A percentile compares a stretch with the other conserved stretches of the same genome.
These are phyloP conservation scores for Tenthredo mesomela DNA, from an alignment of 2,888 invertebrate genomes.

Conservation along the genomic window DNA sequence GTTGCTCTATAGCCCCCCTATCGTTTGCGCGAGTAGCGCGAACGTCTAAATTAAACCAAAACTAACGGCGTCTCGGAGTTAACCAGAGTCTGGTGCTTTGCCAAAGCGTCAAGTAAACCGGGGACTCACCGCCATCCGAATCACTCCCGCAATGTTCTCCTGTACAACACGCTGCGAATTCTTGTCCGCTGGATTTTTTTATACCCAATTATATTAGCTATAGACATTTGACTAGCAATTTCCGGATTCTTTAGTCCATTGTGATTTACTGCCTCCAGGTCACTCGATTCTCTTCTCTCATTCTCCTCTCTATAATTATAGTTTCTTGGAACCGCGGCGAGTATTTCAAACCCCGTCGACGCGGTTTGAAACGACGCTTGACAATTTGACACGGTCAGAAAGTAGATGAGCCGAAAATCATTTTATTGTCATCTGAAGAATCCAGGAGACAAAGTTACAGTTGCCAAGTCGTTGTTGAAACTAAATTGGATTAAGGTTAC, in stretches of 20 bases:
- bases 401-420: slow-evolving; percentile 16
- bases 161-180: slow-evolving; percentile 63
- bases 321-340: slow-evolving; percentile 40
- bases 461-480: slow-evolving; percentile 23
- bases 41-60: slow-evolving; percentile 72
- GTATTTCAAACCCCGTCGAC: not conserved
- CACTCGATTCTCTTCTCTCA: slow-evolving; percentile 37
- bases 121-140: slow-evolving; percentile 69
- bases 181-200: slow-evolving; percentile 56
- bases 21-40: slow-evolving; percentile 52
- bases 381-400: slow-evolving; percentile 16
- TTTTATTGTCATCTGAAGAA: slow-evolving; percentile 29
- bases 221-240: slow-evolving; percentile 47
- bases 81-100: slow-evolving; percentile 69
- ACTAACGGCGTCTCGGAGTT: slow-evolving; percentile 67
- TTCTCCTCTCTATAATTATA: slow-evolving; percentile 42
- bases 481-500: not conserved
- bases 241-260: slow-evolving; percentile 49
- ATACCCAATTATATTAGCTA: slow-evolving; percentile 44
- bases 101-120: slow-evolving; percentile 68
- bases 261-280: slow-evolving; percentile 49
- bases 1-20: not conserved
- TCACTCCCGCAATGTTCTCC: slow-evolving; percentile 68
- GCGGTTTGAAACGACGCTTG: slow-evolving; percentile 33
- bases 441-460: not conserved